phyloP scores from a whole-genome alignment of 2,888 invertebrate genomes.

The Odontocerum albicorne region DNA sequence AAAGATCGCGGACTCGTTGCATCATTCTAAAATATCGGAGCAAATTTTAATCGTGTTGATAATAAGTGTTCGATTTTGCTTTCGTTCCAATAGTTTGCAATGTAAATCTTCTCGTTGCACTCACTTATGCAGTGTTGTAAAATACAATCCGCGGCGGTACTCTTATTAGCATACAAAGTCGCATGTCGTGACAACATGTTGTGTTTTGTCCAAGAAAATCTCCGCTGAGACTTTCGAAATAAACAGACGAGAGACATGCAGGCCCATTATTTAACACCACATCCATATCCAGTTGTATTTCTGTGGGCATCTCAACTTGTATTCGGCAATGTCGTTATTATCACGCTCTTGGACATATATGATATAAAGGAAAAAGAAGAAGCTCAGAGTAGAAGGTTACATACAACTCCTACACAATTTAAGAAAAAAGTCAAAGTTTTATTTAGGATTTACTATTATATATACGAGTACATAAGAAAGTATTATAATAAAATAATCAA shows the following conservation, averaged over 20 bases:
- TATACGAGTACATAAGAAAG: too few species aligned
- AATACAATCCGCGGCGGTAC: constrained; percentile 35
- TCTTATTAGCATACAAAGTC: constrained; percentile 50
- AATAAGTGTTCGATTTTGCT: neutral
- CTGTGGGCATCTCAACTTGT: constrained; percentile 14
- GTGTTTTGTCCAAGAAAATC: constrained; percentile 21
- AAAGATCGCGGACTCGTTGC: too few species aligned
- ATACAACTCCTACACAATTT: too few species aligned
- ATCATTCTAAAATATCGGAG: too few species aligned
- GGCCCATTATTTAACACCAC: constrained; percentile 31
- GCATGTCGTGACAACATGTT: constrained; percentile 44
- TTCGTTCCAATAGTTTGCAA: constrained; percentile 30
- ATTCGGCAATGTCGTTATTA: too few species aligned
- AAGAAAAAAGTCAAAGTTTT: too few species aligned
- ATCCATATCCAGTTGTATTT: constrained; percentile 20
- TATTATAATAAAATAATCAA: too few species aligned
- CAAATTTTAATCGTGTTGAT: neutral
- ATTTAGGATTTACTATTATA: too few species aligned
- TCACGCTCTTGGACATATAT: too few species aligned
- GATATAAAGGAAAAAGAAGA: too few species aligned
- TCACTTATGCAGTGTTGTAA: constrained; percentile 22
- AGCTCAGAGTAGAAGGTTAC: too few species aligned
- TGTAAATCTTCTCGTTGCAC: constrained; percentile 28
- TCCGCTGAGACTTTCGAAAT: constrained; percentile 19
- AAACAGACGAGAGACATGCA: constrained; percentile 19